phyloP scores from a whole-genome alignment of 2,113 vertebrate genomes.

The Narcine bancroftii region DNA sequence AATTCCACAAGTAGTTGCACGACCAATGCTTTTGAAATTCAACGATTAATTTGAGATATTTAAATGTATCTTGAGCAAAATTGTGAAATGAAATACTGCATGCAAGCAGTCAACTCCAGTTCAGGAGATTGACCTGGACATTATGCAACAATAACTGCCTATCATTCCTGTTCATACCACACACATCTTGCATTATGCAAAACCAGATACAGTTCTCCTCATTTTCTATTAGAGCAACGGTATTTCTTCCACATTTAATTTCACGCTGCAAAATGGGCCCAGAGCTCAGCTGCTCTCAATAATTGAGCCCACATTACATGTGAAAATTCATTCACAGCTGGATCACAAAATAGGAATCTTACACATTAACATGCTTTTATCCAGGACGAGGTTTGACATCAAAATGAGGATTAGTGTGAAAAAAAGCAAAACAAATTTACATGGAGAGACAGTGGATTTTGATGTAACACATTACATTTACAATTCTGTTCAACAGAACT shows the following conservation, averaged over 20 bases:
- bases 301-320: neutral
- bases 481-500: neutral
- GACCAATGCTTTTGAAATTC: neutral
- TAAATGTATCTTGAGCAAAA: neutral
- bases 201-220: neutral
- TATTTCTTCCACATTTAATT: constrained; percentile 5
- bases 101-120: neutral
- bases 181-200: neutral
- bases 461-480: neutral
- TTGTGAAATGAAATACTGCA: neutral
- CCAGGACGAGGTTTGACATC: neutral
- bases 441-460: neutral
- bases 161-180: too few relatives aligned
- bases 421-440: neutral
- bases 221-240: neutral
- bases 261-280: neutral
- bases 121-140: neutral
- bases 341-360: constrained; percentile 1
- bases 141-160: neutral
- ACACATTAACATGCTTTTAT: neutral
- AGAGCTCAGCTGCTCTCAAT: neutral
- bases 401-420: neutral
- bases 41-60: neutral
- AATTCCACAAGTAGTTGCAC: too few relatives aligned
- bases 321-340: neutral